These are phyloP conservation scores for Aphidius ervi DNA, from an alignment of 1,140 invertebrate genomes.

Conservation along the genomic window DNA sequence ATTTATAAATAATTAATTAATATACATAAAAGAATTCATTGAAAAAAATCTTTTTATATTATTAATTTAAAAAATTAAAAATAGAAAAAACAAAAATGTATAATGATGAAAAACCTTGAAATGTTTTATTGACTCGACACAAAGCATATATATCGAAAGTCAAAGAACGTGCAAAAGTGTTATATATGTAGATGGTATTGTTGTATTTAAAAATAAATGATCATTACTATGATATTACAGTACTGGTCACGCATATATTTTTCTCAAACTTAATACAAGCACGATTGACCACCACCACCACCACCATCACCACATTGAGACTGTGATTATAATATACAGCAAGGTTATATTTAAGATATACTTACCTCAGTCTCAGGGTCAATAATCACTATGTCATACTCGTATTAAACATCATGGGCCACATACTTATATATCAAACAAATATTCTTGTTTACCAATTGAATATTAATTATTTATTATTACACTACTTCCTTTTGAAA, in stretches of 20 bases:
- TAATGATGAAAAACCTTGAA: conserved; percentile 11
- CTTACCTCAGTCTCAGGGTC: conserved; percentile 5
- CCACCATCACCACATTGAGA: not conserved
- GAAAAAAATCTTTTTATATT: not conserved
- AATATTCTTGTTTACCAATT: not conserved
- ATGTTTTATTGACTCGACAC: conserved; percentile 1
- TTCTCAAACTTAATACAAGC: conserved; percentile 26
- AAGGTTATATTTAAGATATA: conserved; percentile 8
- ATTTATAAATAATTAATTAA: too few species aligned
- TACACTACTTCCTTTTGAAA: not conserved
- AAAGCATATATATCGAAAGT: conserved; percentile 2
- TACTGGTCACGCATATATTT: conserved; percentile 42
- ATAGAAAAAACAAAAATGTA: not conserved
- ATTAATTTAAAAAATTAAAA: conserved; percentile 2
- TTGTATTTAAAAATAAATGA: conserved; percentile 12
- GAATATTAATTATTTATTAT: not conserved
- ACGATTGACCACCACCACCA: conserved; percentile 10
- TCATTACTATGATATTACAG: conserved; percentile 27
- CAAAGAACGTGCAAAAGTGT: conserved; percentile 1
- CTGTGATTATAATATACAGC: conserved; percentile 7
- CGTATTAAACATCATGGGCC: conserved; percentile 9
- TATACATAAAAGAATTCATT: too few species aligned
- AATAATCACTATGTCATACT: conserved; percentile 14
- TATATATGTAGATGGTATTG: conserved; percentile 3
- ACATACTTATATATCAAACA: conserved; percentile 2